Percentiles rank a stretch among this genome's conserved stretches.
phyloP scores from a whole-genome alignment of 2,797 vertebrate species.

The Lacerta bilineata region DNA sequence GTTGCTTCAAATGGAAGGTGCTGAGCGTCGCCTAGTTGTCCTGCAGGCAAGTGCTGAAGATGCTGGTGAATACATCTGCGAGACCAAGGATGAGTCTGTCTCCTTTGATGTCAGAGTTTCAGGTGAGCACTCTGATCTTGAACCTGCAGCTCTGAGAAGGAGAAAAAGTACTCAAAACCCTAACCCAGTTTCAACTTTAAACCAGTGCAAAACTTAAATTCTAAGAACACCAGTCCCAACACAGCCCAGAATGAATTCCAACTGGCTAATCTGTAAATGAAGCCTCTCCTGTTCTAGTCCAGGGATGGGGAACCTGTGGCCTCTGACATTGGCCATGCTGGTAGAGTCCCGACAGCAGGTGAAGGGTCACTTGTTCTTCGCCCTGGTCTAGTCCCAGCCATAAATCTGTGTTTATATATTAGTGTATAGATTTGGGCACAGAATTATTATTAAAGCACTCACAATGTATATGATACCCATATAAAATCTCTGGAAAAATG shows the following conservation, averaged over 20 bases:
- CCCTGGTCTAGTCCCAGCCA: not conserved
- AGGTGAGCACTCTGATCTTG: slow-evolving; percentile 78
- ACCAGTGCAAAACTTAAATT: not conserved
- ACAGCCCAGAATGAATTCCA: not conserved
- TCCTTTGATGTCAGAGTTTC: slow-evolving; percentile 94
- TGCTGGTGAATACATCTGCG: slow-evolving; percentile 94
- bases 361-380: too few species aligned
- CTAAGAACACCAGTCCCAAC: not conserved
- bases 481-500: not conserved
- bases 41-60: slow-evolving; percentile 87
- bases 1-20: slow-evolving; percentile 87
- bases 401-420: not conserved
- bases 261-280: not conserved
- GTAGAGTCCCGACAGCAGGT: not conserved
- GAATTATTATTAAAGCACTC: not conserved
- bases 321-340: not conserved
- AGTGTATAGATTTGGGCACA: not conserved
- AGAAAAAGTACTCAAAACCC: not conserved
- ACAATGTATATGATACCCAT: not conserved
- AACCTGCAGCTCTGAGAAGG: not conserved
- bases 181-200: not conserved
- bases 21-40: slow-evolving; percentile 88
- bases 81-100: slow-evolving; percentile 91
- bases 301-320: not conserved
- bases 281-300: not conserved